phyloP scores from a whole-genome alignment of 2,113 vertebrate genomes.

The Anthoscopus minutus region DNA sequence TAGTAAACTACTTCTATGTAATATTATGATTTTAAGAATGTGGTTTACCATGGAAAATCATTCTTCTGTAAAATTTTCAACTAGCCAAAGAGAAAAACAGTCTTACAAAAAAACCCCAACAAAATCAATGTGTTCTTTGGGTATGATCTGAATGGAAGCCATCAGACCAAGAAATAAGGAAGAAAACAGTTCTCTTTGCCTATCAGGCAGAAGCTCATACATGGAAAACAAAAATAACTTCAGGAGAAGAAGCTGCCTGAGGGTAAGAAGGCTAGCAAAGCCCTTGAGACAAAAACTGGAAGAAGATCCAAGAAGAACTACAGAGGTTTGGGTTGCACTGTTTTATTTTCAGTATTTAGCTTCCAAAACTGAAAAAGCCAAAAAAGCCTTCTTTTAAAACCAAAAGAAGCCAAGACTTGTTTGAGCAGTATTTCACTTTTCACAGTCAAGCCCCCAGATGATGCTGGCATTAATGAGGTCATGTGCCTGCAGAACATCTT shows the following conservation, averaged over 20 bases:
- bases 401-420: neutral
- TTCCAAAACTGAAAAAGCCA: neutral
- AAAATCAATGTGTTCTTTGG: neutral
- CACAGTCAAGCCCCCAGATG: neutral
- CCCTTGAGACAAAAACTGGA: conserved; percentile 1
- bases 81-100: neutral
- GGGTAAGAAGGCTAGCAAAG: neutral
- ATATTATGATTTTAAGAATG: neutral
- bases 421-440: neutral
- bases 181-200: neutral
- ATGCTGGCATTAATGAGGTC: neutral
- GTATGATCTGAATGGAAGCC: neutral
- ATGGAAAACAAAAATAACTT: conserved; percentile 1
- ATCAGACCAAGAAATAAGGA: neutral
- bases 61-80: neutral
- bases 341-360: neutral
- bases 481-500: neutral
- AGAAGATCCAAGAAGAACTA: neutral
- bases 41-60: neutral
- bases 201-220: neutral
- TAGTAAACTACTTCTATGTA: neutral
- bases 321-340: neutral
- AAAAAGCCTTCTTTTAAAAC: too few species aligned
- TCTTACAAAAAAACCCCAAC: neutral
- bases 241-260: neutral